phyloP scores from a whole-genome alignment of 2,888 invertebrate genomes.

The Xestia c-nigrum region DNA sequence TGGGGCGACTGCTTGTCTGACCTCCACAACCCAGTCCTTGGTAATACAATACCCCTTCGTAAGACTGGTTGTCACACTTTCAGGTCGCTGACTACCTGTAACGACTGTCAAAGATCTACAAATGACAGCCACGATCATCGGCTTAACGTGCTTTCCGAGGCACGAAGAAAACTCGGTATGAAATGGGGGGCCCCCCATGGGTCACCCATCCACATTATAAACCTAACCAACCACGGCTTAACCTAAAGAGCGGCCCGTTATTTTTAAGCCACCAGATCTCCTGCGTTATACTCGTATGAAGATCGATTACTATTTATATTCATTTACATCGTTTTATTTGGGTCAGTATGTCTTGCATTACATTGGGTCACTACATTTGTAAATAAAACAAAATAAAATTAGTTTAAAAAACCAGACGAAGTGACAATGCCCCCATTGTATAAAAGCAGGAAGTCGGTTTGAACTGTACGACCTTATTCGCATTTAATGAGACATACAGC shows the following conservation, averaged over 20 bases:
- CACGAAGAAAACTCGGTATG: not conserved
- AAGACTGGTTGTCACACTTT: not conserved
- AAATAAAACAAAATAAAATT: conserved; percentile 69
- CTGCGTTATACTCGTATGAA: not conserved
- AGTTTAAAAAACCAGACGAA: conserved; percentile 67
- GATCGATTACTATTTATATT: not conserved
- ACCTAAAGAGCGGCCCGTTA: not conserved
- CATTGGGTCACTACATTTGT: conserved; percentile 62
- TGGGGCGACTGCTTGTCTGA: too few species aligned
- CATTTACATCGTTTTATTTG: not conserved
- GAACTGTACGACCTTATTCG: conserved; percentile 68
- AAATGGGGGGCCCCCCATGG: too few species aligned
- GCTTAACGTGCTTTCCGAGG: not conserved
- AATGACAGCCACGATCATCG: not conserved
- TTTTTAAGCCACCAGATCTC: not conserved
- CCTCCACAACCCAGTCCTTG: not conserved
- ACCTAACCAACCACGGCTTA: not conserved
- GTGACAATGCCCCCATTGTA: conserved; percentile 75
- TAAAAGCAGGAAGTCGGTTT: conserved; percentile 68
- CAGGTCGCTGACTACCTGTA: not conserved
- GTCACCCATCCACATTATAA: not conserved
- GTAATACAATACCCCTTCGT: not conserved
- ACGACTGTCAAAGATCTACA: not conserved
- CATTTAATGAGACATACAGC: conserved; percentile 31
- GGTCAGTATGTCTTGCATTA: too few species aligned